These are phyloP conservation scores for Tetrax tetrax DNA, from an alignment of 2,113 vertebrate genomes.

Conservation along the genomic window DNA sequence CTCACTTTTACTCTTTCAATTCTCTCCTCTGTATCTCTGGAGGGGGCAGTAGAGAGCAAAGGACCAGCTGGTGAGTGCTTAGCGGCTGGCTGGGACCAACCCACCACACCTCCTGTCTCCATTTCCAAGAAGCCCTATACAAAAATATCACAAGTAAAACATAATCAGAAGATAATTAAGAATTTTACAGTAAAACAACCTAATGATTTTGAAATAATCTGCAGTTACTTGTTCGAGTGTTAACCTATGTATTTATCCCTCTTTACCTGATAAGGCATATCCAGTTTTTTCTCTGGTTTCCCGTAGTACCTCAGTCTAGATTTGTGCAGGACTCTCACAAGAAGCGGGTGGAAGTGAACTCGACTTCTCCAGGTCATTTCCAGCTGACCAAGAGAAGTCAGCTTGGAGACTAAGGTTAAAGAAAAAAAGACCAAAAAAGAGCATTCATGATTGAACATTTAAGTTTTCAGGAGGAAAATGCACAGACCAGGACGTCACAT, in stretches of 20 bases:
- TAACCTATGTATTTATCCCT: background rate
- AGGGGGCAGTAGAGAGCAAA: background rate
- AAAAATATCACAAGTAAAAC: background rate
- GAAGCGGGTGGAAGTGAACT: slow-evolving; percentile 76
- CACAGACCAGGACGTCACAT: rapidly evolving
- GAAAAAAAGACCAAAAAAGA: background rate
- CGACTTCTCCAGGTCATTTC: slow-evolving; percentile 75
- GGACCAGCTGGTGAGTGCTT: background rate
- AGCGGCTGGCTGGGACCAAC: background rate
- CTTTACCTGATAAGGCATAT: slow-evolving; percentile 90
- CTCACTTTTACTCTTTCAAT: background rate
- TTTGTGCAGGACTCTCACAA: slow-evolving; percentile 89
- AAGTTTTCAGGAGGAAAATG: background rate
- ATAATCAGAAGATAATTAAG: background rate
- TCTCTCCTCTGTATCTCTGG: background rate
- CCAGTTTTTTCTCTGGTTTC: slow-evolving; percentile 79
- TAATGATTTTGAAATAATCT: background rate
- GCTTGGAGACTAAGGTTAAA: slow-evolving; percentile 76
- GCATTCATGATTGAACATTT: background rate
- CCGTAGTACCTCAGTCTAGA: slow-evolving; percentile 90
- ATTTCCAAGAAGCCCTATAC: background rate
- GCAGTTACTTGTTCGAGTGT: background rate
- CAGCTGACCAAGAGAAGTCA: slow-evolving; percentile 79
- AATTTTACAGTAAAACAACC: background rate
- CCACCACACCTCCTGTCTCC: background rate